A percentile compares a stretch with the other conserved stretches of the same genome.
These are phyloP conservation scores for Aldabrachelys gigantea DNA, from an alignment of 2,113 vertebrate genomes.

Conservation along the genomic window DNA sequence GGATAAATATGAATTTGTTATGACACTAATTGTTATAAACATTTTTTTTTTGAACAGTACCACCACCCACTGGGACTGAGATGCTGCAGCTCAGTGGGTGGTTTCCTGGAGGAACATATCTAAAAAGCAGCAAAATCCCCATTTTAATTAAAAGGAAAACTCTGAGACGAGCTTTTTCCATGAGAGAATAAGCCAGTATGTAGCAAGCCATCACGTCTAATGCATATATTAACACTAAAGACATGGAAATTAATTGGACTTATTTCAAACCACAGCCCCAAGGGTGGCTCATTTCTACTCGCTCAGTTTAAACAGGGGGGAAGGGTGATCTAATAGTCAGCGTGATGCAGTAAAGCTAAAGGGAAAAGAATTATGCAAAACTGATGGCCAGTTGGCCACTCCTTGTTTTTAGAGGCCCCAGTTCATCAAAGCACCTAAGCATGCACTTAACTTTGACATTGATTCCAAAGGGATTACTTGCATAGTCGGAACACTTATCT, in stretches of 20 bases:
- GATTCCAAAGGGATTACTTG: constrained; percentile 12
- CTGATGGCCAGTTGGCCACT: constrained; percentile 59
- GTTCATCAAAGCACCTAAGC: constrained; percentile 49
- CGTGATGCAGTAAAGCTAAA: background rate
- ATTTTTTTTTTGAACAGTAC: background rate
- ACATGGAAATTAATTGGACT: constrained; percentile 73
- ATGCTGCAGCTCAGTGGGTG: constrained; percentile 35
- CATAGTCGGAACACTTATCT: background rate
- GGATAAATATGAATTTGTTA: constrained; percentile 72
- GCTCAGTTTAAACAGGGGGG: constrained; percentile 55
- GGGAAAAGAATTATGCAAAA: constrained; percentile 65
- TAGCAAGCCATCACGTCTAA: constrained; percentile 17
- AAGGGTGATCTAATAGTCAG: constrained; percentile 59
- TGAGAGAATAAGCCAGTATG: constrained; percentile 22
- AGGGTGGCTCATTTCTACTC: constrained; percentile 51
- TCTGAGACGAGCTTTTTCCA: constrained; percentile 54
- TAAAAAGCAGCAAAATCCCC: constrained; percentile 60
- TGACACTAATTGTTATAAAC: constrained; percentile 21
- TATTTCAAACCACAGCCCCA: constrained; percentile 64
- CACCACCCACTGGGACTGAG: constrained; percentile 35
- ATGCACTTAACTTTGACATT: background rate
- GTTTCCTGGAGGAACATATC: constrained; percentile 64
- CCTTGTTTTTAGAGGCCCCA: constrained; percentile 51
- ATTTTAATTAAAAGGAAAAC: constrained; percentile 77
- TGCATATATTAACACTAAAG: constrained; percentile 76